phyloP scores from a whole-genome alignment of 2,888 invertebrate genomes.

The Lagria hirta region DNA sequence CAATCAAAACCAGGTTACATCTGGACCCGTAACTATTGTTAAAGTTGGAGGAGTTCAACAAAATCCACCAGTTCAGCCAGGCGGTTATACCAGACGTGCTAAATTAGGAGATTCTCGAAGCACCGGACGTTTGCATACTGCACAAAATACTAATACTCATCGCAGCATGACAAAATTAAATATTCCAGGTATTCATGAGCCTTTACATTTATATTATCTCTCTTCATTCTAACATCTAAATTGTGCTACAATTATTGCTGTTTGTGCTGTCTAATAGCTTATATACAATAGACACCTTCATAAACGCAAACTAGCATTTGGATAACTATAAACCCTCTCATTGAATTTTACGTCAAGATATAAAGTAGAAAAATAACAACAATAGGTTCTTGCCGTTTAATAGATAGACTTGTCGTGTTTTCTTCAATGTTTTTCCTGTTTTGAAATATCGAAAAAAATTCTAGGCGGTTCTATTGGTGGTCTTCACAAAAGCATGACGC shows the following conservation, averaged over 20 bases:
- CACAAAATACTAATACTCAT: constrained; percentile 71
- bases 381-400: not conserved
- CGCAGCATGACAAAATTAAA: constrained; percentile 79
- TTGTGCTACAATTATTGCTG: too few relatives aligned
- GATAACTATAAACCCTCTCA: too few relatives aligned
- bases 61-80: constrained; percentile 34
- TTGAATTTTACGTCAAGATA: too few relatives aligned
- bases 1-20: constrained; percentile 61
- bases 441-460: not conserved
- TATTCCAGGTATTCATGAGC: constrained; percentile 69
- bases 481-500: constrained; percentile 80
- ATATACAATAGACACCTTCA: too few relatives aligned
- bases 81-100: constrained; percentile 62
- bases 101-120: constrained; percentile 75
- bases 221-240: too few relatives aligned
- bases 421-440: not conserved
- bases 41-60: constrained; percentile 63
- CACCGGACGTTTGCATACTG: constrained; percentile 71
- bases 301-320: too few relatives aligned
- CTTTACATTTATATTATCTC: too few relatives aligned
- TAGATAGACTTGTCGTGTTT: too few relatives aligned
- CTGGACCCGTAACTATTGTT: constrained; percentile 77
- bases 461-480: constrained; percentile 73
- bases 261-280: too few relatives aligned
- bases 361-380: too few relatives aligned